Conservation (phyloP, 2,888 invertebrate species). For the Caenorhabditis sulstoni region DNA sequence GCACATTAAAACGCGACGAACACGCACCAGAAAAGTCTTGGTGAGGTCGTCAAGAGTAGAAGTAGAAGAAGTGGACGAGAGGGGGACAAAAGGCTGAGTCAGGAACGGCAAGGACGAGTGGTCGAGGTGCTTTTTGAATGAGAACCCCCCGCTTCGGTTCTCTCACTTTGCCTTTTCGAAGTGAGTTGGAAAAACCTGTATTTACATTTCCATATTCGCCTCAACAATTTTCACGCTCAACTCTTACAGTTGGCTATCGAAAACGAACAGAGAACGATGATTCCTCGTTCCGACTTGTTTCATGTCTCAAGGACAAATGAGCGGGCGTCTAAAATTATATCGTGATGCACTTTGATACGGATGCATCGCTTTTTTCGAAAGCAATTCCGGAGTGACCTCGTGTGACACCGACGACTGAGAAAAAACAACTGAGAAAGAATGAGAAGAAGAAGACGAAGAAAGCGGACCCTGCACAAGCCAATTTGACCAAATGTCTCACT, state of each 20-base stretch:
- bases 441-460: conserved; percentile 3
- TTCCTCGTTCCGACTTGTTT: conserved; percentile 14
- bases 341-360: conserved; percentile 14
- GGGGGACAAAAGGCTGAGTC: conserved; percentile 36
- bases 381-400: conserved; percentile 5
- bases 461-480: conserved; percentile 13
- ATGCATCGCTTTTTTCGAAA: conserved; percentile 1
- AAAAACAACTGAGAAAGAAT: no score
- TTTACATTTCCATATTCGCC: conserved; percentile 24
- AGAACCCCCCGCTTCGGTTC: neutral
- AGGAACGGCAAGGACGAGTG: conserved; percentile 34
- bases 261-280: neutral
- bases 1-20: conserved; percentile 37
- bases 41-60: conserved; percentile 1
- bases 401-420: no score
- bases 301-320: conserved; percentile 15
- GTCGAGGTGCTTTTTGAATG: neutral
- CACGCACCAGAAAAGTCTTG: conserved; percentile 33
- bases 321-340: conserved; percentile 17
- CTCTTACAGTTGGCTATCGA: neutral
- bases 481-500: conserved; percentile 59
- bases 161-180: neutral
- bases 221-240: neutral
- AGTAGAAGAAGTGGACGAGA: conserved; percentile 8
- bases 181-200: neutral